phyloP scores from a whole-genome alignment of 2,113 vertebrate genomes.

The Sceloporus undulatus region DNA sequence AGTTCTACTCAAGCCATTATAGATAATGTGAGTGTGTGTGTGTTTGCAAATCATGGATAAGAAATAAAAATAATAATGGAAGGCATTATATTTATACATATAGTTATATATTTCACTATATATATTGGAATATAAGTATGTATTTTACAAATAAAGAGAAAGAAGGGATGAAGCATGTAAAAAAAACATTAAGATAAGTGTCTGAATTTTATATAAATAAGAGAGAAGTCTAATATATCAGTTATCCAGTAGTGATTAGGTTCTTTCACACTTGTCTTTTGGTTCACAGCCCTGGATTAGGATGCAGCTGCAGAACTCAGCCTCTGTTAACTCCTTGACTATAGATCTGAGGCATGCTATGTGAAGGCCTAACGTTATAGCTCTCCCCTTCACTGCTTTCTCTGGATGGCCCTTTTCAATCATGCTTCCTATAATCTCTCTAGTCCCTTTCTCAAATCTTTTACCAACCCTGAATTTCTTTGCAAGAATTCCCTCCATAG shows the following conservation, averaged over 20 bases:
- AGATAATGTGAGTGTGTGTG: background rate
- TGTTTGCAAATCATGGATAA: background rate
- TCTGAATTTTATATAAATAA: background rate
- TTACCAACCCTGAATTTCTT: background rate
- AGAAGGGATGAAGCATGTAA: background rate
- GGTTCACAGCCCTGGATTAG: background rate
- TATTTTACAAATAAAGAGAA: background rate
- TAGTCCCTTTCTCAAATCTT: background rate
- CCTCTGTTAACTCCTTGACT: background rate
- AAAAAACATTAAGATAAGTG: background rate
- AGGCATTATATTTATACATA: no score
- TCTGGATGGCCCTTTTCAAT: background rate
- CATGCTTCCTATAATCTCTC: background rate
- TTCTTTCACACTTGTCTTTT: background rate
- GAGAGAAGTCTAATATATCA: background rate
- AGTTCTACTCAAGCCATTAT: no score
- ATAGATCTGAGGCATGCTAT: background rate
- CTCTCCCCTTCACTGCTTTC: background rate
- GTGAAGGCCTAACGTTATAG: background rate
- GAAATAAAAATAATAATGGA: no score
- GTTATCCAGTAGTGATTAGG: background rate
- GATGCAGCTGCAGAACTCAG: no score
- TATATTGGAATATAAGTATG: no score
- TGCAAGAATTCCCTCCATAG: background rate
- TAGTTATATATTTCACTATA: no score